Percentiles rank a stretch among this genome's conserved stretches.
Evolutionary conservation across 2,888 invertebrate genomes (phyloP).

Genomic region (Aspidiotus destructor): DNA sequence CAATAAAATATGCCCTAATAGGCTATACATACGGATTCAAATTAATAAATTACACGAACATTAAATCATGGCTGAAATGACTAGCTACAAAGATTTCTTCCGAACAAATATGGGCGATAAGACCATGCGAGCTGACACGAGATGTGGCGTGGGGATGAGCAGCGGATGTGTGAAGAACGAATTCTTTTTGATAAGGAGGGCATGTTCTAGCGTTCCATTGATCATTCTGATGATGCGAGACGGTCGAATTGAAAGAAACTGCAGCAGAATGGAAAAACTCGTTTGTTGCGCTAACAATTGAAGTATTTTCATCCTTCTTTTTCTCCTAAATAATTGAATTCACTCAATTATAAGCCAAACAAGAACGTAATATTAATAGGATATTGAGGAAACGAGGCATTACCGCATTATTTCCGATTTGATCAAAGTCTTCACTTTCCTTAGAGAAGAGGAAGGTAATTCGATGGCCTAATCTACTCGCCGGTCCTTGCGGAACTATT

Average conservation of each 20-base stretch:
- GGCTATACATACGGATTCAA: no score
- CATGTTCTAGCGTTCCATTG: conserved; percentile 40
- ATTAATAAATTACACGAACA: conserved; percentile 17
- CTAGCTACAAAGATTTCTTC: conserved; percentile 28
- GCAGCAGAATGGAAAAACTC: conserved; percentile 40
- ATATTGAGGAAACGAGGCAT: background rate
- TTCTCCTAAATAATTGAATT: background rate
- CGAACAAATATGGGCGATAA: conserved; percentile 57
- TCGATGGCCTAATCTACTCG: conserved; percentile 49
- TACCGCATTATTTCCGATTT: conserved; percentile 5
- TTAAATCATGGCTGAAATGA: conserved; percentile 18
- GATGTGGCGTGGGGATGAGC: conserved; percentile 54
- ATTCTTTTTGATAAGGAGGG: conserved; percentile 52
- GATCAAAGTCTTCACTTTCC: conserved; percentile 42
- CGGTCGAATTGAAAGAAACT: conserved; percentile 17
- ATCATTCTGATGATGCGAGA: conserved; percentile 34
- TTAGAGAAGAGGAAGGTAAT: conserved; percentile 52
- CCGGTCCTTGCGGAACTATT: conserved; percentile 48
- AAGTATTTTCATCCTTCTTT: conserved; percentile 2
- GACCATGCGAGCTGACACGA: conserved; percentile 53
- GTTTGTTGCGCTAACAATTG: conserved; percentile 7
- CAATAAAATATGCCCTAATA: no score
- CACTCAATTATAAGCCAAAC: background rate
- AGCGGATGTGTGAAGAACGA: conserved; percentile 52
- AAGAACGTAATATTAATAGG: background rate